Evolutionary conservation across 2,113 vertebrate genomes (phyloP), one percentile per base, ranked within the genome.

Genomic region (Saccopteryx leptura): DNA sequence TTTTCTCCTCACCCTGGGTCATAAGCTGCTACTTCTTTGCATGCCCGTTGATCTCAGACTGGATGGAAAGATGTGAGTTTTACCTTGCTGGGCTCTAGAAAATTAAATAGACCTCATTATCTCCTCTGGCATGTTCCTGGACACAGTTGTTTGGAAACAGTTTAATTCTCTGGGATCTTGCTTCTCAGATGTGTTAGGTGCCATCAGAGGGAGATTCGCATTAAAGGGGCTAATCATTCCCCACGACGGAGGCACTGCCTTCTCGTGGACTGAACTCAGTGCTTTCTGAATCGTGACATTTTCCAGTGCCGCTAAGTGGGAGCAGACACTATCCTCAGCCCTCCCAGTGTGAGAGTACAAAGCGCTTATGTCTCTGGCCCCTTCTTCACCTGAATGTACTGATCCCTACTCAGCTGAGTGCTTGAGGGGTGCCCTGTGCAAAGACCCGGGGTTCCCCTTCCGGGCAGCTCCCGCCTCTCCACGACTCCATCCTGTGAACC

Each of bases 121-220:
- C 66, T 66, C 24, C 19, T 66, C 80, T 46, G 52, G 19, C n/a
- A 52, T 80, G 31, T 48, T 71, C 33, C 50, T 26, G 74, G 33
- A 66, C 13, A 23, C 10, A 33, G 26, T 93, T 90, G n/a, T 26
- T 83, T 71, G 6, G 56, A 85, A 91, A 21, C 7, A 88, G 19
- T 12, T 4, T 72, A 23, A 46, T 14, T 18, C 50, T 46, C 65
- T 85, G 66, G n/a, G 5, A 58, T 76, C 48, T 84, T 76, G 28
- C n/a, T 96, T 94, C 87, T 80, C 31, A 92, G 33, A 46, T 7
- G 19, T 23, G 5, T 60, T 74, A 79, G n/a, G 50, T 33, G 60
- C 28, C n/a, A 94, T n/a, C 90, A 71, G 54, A 80, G 66, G 46
- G 69, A 23, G 18, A 12, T 15, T 76, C 31, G 46, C 6, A 4